Percentiles rank a stretch among this genome's conserved stretches.
phyloP scores from a whole-genome alignment of 2,113 vertebrate species.

The Larimichthys polyactis region DNA sequence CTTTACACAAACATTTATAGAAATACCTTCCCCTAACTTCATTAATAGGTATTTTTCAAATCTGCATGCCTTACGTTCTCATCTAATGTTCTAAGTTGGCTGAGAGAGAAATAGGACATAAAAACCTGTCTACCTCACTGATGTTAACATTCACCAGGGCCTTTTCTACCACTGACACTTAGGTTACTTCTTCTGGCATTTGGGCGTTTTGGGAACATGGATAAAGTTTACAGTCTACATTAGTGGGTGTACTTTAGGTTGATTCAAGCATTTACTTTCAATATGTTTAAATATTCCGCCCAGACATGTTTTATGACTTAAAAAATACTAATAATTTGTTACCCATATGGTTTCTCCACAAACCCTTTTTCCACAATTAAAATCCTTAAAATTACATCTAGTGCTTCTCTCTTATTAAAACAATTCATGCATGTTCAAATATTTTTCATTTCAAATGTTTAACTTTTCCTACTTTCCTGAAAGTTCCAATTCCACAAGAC shows the following conservation, averaged over 20 bases:
- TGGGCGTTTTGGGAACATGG: not conserved
- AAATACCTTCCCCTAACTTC: constrained; percentile 10
- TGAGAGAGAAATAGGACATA: constrained; percentile 3
- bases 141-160: constrained; percentile 12
- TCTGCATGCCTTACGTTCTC: not conserved
- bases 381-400: too few species aligned
- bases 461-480: too few species aligned
- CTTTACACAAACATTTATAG: constrained; percentile 32
- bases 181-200: not conserved
- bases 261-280: not conserved
- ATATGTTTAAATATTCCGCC: not conserved
- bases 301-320: too few species aligned
- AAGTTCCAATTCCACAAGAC: too few species aligned
- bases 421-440: too few species aligned
- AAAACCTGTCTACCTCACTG: not conserved
- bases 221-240: not conserved
- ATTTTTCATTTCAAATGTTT: too few species aligned
- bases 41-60: constrained; percentile 23
- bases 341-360: too few species aligned
- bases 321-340: too few species aligned
- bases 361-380: not conserved
- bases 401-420: too few species aligned
- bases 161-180: not conserved
- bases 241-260: not conserved
- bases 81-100: constrained; percentile 27